Conservation (phyloP, 1,140 invertebrate species). For the Drosophila ambigua region DNA sequence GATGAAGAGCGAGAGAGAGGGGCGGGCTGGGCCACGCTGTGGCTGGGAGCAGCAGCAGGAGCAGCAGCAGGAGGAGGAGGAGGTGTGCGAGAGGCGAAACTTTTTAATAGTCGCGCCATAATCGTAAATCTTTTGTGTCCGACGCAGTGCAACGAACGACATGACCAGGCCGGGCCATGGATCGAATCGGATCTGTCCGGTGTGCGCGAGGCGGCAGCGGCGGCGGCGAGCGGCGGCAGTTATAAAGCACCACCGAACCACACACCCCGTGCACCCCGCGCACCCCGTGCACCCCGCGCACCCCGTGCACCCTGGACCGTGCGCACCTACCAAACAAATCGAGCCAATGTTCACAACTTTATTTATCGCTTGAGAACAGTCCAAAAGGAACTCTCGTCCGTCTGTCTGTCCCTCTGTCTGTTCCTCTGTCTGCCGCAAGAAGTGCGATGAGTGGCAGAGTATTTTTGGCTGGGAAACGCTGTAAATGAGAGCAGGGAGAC, state of each 20-base stretch:
- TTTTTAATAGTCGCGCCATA: slow-evolving; percentile 82
- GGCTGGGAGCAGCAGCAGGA: slow-evolving; percentile 2
- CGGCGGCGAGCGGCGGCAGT: slow-evolving; percentile 29
- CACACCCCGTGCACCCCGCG: slow-evolving; percentile 8
- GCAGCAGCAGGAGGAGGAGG: slow-evolving; percentile 13
- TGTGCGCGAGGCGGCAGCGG: background rate
- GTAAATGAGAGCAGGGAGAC: no score
- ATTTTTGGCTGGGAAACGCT: no score
- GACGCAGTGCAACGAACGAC: slow-evolving; percentile 77
- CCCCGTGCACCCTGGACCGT: background rate
- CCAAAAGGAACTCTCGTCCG: slow-evolving; percentile 10
- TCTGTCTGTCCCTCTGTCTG: background rate
- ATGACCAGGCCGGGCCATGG: slow-evolving; percentile 64
- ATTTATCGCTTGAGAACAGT: slow-evolving; percentile 72
- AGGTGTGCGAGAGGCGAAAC: slow-evolving; percentile 77
- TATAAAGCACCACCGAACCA: slow-evolving; percentile 25
- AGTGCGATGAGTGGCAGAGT: background rate
- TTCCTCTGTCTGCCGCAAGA: background rate
- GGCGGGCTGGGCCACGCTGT: background rate
- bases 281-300: background rate
- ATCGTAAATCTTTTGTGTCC: slow-evolving; percentile 82
- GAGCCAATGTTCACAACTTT: slow-evolving; percentile 75
- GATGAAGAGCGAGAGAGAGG: slow-evolving; percentile 16
- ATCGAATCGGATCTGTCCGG: slow-evolving; percentile 30
- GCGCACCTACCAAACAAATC: slow-evolving; percentile 65